Conservation (phyloP, 2,113 vertebrate genomes). For the Serinus canaria region DNA sequence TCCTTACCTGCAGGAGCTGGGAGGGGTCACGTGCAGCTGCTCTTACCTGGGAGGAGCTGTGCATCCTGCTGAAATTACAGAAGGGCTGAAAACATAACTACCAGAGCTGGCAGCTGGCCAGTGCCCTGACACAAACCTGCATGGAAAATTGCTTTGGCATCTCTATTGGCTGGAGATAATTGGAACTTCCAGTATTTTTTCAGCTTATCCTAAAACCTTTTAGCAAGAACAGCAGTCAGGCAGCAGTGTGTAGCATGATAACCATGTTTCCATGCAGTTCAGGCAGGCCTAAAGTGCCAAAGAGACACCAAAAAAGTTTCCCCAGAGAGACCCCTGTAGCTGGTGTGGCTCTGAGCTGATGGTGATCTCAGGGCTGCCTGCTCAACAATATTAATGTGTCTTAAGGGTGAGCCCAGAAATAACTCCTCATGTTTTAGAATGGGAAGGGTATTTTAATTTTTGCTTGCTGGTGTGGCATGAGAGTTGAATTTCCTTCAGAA, state of each 20-base stretch:
- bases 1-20: not conserved
- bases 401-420: not conserved
- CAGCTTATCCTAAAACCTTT: not conserved
- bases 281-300: not conserved
- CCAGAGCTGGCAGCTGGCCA: not conserved
- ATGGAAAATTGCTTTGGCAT: not conserved
- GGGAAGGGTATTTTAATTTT: not conserved
- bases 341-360: not conserved
- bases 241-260: not conserved
- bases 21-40: not conserved
- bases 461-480: not conserved
- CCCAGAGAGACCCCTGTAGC: not conserved
- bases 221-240: not conserved
- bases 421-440: not conserved
- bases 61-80: slow-evolving; percentile 49
- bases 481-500: not conserved
- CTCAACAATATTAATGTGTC: not conserved
- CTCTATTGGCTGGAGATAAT: not conserved
- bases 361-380: not conserved
- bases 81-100: not conserved
- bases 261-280: not conserved
- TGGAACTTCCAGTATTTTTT: not conserved
- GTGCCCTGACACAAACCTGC: not conserved
- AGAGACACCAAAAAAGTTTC: not conserved
- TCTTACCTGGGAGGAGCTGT: not conserved